These are phyloP conservation scores for Mylabris sibirica DNA, from an alignment of 2,888 invertebrate species.

Conservation along the genomic window DNA sequence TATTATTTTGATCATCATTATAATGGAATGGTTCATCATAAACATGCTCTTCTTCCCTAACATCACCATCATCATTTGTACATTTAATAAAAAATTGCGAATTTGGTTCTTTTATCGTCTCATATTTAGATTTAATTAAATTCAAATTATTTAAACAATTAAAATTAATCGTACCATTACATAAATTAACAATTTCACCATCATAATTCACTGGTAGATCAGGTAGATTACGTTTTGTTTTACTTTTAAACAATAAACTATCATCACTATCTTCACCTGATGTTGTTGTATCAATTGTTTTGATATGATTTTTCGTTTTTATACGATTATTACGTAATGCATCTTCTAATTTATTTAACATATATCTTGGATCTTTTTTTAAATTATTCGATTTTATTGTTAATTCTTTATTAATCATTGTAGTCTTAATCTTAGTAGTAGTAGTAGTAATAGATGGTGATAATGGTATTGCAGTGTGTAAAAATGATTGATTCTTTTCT, in stretches of 20 bases:
- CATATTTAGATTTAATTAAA: conserved; percentile 54
- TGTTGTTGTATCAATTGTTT: conserved; percentile 40
- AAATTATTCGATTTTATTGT: conserved; percentile 38
- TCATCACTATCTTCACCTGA: conserved; percentile 58
- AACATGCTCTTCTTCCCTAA: conserved; percentile 68
- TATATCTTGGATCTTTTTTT: conserved; percentile 66
- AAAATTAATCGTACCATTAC: conserved; percentile 46
- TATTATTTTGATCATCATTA: conserved; percentile 30
- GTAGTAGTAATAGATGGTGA: neutral
- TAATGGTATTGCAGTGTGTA: conserved; percentile 29
- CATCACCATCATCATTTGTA: conserved; percentile 68
- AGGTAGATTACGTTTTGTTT: conserved; percentile 44
- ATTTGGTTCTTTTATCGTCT: conserved; percentile 53
- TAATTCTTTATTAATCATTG: conserved; percentile 27
- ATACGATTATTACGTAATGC: conserved; percentile 65
- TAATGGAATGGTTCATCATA: conserved; percentile 69
- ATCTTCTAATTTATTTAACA: conserved; percentile 71
- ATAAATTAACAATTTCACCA: conserved; percentile 20
- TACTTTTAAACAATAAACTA: conserved; percentile 49
- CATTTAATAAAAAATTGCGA: conserved; percentile 56
- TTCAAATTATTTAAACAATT: conserved; percentile 59
- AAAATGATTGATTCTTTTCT: conserved; percentile 44
- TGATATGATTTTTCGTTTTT: conserved; percentile 44
- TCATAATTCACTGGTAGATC: conserved; percentile 35
- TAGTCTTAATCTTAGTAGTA: conserved; percentile 34